Conservation (phyloP, 2,113 vertebrate genomes). For the Pterocles orientalis region DNA sequence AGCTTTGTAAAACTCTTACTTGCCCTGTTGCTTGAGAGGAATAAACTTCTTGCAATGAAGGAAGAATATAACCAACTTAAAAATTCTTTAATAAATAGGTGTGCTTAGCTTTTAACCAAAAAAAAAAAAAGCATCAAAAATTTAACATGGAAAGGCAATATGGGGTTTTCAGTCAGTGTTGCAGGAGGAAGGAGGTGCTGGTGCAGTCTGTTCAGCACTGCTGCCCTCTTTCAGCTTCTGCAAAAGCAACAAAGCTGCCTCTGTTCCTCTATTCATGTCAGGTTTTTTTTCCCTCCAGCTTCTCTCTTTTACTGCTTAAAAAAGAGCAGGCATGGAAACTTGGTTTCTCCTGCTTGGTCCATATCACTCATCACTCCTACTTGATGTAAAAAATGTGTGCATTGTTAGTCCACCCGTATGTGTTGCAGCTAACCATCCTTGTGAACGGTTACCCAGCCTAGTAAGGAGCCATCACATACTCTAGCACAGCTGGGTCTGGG, state of each 20-base stretch:
- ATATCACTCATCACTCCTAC: neutral
- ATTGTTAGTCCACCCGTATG: neutral
- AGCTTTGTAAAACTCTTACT: neutral
- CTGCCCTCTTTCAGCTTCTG: neutral
- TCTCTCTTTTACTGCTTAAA: neutral
- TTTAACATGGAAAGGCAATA: neutral
- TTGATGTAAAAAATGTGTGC: neutral
- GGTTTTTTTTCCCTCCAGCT: neutral
- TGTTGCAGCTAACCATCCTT: neutral
- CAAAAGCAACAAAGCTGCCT: neutral
- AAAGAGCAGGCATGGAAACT: neutral
- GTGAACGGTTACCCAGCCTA: neutral
- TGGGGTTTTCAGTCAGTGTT: neutral
- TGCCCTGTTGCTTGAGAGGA: neutral
- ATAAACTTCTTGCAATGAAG: neutral
- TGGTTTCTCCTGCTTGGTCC: neutral
- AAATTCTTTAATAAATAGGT: neutral
- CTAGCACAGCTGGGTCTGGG: neutral
- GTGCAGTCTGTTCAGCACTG: neutral
- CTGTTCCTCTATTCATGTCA: neutral
- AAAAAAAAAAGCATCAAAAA: neutral
- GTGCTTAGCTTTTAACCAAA: neutral
- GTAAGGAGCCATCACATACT: neutral
- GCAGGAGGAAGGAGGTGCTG: neutral
- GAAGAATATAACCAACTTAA: neutral